Base-by-base conservation (phyloP, 1,140 invertebrate genomes). In the Pseudomyrmex concolor region DNA sequence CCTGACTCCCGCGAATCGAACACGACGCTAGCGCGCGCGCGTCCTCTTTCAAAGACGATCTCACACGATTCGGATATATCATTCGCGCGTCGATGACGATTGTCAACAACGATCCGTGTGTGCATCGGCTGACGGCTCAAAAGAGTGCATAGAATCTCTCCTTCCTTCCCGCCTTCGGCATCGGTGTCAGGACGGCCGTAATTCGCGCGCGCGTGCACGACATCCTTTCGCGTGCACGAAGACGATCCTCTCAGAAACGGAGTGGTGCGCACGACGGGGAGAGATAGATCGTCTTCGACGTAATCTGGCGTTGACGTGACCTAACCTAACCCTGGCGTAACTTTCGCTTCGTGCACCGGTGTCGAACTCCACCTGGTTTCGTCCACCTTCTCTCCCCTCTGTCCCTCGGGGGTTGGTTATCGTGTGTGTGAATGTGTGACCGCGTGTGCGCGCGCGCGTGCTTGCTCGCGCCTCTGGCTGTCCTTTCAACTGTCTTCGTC, bases 291-390 rank as follows among this genome's bases (percentile, higher is more conserved):
- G 86, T 85, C 85, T 81, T 89, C 84, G 81, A 80, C 50, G 78
- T 87, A 85, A 91, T 90, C 90, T 87, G 78, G 62, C 86, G 87
- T 74, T 87, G 87, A 84, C 90, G 71, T 83, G 89, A 91, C 86
- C 91, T 89, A 89, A 48, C 84, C 74, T 83, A 84, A 74, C 83
- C 83, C 70, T 78, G 67, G 81, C 74, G 67, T 81, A 89, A 92
- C 90, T 89, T 91, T 86, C 67, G 74, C 87, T 71, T 57, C 55
- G 70, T 62, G 72, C 73, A 71, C 63, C 73, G 70, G 57, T 80
- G 59, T 57, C n/a, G 19, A 45, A 34, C 62, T 80, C 22, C 66
- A 63, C 43, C 68, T 64, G 50, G 48, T 82, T 25, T 45, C 54
- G 50, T 74, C 13, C 22, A 34, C 48, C 51, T 10, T 60, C 57